phyloP scores from a whole-genome alignment of 2,113 vertebrate genomes.

The Coptodon rendalli region DNA sequence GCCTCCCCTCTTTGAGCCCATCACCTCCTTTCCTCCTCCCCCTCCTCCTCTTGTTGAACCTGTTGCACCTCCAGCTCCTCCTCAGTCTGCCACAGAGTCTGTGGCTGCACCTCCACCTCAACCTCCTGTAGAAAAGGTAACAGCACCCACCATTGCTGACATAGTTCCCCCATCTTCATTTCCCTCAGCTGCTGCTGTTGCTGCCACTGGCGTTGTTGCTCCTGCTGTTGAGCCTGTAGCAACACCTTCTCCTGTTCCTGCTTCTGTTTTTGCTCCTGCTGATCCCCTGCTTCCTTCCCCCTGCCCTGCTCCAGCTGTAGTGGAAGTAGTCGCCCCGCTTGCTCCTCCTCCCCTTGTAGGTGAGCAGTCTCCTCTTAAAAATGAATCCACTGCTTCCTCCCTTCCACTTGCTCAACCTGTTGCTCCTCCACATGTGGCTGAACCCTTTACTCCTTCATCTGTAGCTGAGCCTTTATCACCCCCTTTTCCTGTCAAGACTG shows the following conservation, averaged over 20 bases:
- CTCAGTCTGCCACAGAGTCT: slow-evolving; percentile 17
- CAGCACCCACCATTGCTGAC: slow-evolving; percentile 36
- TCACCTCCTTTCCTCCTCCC: slow-evolving; percentile 45
- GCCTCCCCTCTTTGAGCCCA: slow-evolving; percentile 41
- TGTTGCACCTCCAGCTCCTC: slow-evolving; percentile 10
- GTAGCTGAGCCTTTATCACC: slow-evolving; percentile 6
- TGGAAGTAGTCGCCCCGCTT: slow-evolving; percentile 1
- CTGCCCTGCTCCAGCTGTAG: slow-evolving; percentile 2
- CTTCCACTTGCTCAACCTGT: slow-evolving; percentile 16
- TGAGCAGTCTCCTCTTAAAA: slow-evolving; percentile 10
- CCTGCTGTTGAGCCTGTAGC: slow-evolving; percentile 39
- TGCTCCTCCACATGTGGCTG: slow-evolving; percentile 14
- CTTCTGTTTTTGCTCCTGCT: not conserved
- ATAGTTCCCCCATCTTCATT: slow-evolving; percentile 26
- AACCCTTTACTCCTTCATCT: slow-evolving; percentile 21
- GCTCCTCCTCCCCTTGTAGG: slow-evolving; percentile 6
- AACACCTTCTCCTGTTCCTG: slow-evolving; percentile 1
- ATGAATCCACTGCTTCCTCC: slow-evolving; percentile 2
- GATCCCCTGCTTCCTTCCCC: not conserved
- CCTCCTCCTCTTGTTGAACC: slow-evolving; percentile 20
- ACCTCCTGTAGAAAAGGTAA: slow-evolving; percentile 56
- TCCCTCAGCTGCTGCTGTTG: slow-evolving; percentile 6
- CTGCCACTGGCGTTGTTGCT: not conserved
- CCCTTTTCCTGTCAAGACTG: slow-evolving; percentile 1
- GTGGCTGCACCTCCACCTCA: slow-evolving; percentile 25